phyloP scores from a whole-genome alignment of 2,888 invertebrate genomes.

The Choreutis nemorana region DNA sequence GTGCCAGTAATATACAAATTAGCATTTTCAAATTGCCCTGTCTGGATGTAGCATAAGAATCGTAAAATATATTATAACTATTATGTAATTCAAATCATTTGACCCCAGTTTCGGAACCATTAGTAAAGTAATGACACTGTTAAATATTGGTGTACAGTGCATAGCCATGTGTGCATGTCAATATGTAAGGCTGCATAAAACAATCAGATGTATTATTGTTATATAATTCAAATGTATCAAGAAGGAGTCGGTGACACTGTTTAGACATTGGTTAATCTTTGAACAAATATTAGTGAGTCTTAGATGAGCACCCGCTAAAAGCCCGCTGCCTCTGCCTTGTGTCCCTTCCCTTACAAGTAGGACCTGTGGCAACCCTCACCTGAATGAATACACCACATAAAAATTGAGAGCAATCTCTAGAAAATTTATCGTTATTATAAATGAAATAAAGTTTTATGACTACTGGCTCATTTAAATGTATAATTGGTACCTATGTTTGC shows the following conservation, averaged over 20 bases:
- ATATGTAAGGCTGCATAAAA: conserved; percentile 64
- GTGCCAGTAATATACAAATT: conserved; percentile 5
- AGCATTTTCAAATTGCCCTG: conserved; percentile 19
- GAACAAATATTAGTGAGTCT: conserved; percentile 54
- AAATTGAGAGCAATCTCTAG: conserved; percentile 32
- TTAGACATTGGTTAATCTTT: conserved; percentile 44
- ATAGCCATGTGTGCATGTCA: no score
- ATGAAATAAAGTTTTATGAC: conserved; percentile 56
- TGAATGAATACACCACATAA: conserved; percentile 37
- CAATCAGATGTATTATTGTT: conserved; percentile 68
- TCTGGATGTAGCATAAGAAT: conserved; percentile 42
- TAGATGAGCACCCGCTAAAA: conserved; percentile 53
- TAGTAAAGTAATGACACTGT: no score
- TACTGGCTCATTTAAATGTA: conserved; percentile 57
- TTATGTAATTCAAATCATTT: no score
- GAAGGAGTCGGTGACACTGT: conserved; percentile 42
- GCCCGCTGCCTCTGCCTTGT: conserved; percentile 21
- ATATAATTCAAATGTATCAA: conserved; percentile 64
- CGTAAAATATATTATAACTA: no score
- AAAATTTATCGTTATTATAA: conserved; percentile 59
- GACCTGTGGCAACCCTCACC: conserved; percentile 14
- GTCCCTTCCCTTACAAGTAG: conserved; percentile 8
- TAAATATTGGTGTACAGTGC: no score
- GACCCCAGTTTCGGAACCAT: no score
- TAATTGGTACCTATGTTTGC: conserved; percentile 51